Evolutionary conservation across 2,113 vertebrate species (phyloP), one percentile per base, ranked within the genome.

Genomic region (Eidolon helvum): DNA sequence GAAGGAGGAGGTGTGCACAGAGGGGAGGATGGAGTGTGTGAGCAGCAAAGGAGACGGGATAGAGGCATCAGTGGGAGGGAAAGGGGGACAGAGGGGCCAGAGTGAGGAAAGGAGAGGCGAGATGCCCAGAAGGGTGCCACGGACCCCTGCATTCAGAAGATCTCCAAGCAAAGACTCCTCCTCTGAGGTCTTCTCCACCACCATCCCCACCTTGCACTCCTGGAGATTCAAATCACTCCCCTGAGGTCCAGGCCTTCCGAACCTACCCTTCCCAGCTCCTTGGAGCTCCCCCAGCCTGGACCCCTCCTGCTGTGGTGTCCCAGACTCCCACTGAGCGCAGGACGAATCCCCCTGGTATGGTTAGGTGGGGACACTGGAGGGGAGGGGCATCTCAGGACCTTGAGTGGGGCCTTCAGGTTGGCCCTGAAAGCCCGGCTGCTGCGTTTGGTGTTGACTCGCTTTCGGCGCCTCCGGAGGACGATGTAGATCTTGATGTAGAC

Each of bases 401-500:
- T 99, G 83, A 99, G 98, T 0, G 98, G 98, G 1, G 98, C 97
- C 93, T 84, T 98, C 0, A 96, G 95, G 91, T 98, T 98, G 6
- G 98, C 97, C 82, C 98, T 97, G 96, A 98, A 98, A 26, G 98
- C 96, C 5, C 98, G 98, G 96, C 98, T 98, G 98, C 98, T 98
- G 96, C 98, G 99, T 74, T 99, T 99, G 89, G 99, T 99, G 98
- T 98, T 99, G 97, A 99, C 99, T 0, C 99, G 97, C 97, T 99
- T 99, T 85, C 99, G 98, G 89, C 99, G 98, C 48, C 97, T 98
- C 78, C 98, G 98, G 26, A 99, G 98, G 94, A 99, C 99, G 0
- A 99, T 95, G 97, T 99, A 99, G 92, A 99, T 99, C 98, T 99
- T 99, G 90, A 99, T 98, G 5, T 99, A 99, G 72, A 99, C 99